These are phyloP conservation scores for Osmerus eperlanus DNA, from an alignment of 2,113 vertebrate genomes.

Conservation along the genomic window DNA sequence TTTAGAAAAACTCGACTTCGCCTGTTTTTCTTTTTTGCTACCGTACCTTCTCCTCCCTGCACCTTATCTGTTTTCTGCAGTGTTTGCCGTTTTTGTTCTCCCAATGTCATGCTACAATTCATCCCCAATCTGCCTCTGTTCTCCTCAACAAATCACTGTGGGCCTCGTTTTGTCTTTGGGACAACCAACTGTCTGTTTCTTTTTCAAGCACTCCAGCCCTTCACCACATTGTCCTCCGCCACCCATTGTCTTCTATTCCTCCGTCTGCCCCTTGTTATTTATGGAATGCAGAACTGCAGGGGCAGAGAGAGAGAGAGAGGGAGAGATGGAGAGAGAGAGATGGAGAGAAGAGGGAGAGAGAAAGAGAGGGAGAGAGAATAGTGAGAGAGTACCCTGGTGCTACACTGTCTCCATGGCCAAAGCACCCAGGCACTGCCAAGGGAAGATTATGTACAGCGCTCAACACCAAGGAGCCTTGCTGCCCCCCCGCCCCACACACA, in stretches of 20 bases:
- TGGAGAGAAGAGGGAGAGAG: not conserved
- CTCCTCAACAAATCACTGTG: constrained; percentile 64
- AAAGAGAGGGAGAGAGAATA: not conserved
- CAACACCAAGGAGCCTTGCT: constrained; percentile 44
- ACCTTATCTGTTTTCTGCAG: constrained; percentile 68
- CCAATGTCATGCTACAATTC: constrained; percentile 69
- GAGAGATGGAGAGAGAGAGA: not conserved
- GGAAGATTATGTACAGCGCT: constrained; percentile 44
- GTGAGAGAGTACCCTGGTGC: not conserved
- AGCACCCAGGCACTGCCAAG: constrained; percentile 38
- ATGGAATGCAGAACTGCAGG: constrained; percentile 48
- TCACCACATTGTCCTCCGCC: constrained; percentile 60
- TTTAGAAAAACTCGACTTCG: constrained; percentile 3
- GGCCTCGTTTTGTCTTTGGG: constrained; percentile 66
- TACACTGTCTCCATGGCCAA: constrained; percentile 30
- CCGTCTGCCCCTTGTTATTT: constrained; percentile 63
- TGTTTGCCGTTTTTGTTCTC: constrained; percentile 63
- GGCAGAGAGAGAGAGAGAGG: constrained; percentile 31
- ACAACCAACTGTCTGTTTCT: constrained; percentile 64
- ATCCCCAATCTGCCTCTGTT: constrained; percentile 65
- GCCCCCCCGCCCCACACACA: constrained; percentile 28
- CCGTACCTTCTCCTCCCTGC: constrained; percentile 44
- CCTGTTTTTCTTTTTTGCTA: constrained; percentile 8
- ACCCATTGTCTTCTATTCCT: constrained; percentile 11
- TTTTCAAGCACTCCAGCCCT: constrained; percentile 59